Percentiles rank a stretch among this genome's conserved stretches.
These are phyloP conservation scores for Odontothrips loti DNA, from an alignment of 2,888 invertebrate genomes.

Conservation along the genomic window DNA sequence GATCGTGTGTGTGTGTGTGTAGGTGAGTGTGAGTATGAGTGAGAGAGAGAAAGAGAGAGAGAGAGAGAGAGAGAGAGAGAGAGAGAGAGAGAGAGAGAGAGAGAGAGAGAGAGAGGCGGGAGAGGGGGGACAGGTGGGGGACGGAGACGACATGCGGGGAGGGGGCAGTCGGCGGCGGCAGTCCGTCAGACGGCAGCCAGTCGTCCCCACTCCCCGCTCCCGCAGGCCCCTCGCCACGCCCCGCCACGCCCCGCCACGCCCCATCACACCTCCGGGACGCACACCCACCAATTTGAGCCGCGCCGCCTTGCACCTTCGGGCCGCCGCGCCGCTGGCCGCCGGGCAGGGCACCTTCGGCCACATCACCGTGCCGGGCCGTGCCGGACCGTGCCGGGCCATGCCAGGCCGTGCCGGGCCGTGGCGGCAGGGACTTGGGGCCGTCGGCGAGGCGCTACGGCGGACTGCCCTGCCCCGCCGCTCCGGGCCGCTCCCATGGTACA, in stretches of 20 bases:
- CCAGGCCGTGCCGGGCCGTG: no score
- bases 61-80: no score
- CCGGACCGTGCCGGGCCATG: no score
- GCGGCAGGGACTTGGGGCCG: not conserved
- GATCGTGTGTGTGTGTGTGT: not conserved
- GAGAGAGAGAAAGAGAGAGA: not conserved
- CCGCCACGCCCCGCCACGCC: constrained; percentile 13
- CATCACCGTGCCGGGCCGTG: no score
- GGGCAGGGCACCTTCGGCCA: no score
- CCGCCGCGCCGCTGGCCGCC: no score
- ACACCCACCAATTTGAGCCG: constrained; percentile 3
- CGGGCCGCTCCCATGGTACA: not conserved
- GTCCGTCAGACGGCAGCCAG: not conserved
- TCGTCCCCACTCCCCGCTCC: not conserved
- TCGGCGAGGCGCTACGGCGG: not conserved
- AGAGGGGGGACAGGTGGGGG: not conserved
- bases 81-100: not conserved
- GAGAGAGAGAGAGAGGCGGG: not conserved
- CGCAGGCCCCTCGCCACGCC: not conserved
- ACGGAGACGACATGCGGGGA: not conserved
- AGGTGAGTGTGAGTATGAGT: not conserved
- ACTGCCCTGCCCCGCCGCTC: not conserved
- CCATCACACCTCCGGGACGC: constrained; percentile 10
- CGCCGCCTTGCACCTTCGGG: not conserved
- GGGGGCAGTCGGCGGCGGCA: not conserved